Evolutionary conservation across 2,888 invertebrate genomes (phyloP).

Genomic region (Baronia brevicornis): DNA sequence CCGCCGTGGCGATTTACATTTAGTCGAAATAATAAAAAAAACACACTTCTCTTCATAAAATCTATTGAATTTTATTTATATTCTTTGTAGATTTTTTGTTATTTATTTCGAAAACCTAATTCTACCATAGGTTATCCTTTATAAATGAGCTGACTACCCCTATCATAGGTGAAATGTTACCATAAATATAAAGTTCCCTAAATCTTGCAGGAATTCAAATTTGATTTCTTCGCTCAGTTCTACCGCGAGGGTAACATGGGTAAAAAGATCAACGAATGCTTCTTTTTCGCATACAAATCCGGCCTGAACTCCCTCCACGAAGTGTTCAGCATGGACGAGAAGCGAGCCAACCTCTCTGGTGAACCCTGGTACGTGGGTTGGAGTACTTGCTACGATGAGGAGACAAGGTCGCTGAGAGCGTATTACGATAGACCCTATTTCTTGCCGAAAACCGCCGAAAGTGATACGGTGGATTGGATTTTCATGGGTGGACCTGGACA

Average conservation of each 20-base stretch:
- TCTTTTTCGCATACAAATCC: slow-evolving; percentile 96
- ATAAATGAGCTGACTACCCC: too few species aligned
- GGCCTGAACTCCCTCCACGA: slow-evolving; percentile 86
- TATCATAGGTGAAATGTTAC: too few species aligned
- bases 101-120: too few species aligned
- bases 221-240: slow-evolving; percentile 86
- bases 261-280: slow-evolving; percentile 80
- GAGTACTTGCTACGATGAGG: slow-evolving; percentile 94
- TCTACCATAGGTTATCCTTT: too few species aligned
- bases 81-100: too few species aligned
- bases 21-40: too few species aligned
- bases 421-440: slow-evolving; percentile 93
- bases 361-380: slow-evolving; percentile 87
- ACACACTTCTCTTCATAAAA: too few species aligned
- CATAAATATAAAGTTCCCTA: too few species aligned
- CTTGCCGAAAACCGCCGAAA: slow-evolving; percentile 89
- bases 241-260: slow-evolving; percentile 78
- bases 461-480: slow-evolving; percentile 94
- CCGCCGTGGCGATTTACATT: too few species aligned
- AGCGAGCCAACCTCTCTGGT: slow-evolving; percentile 78
- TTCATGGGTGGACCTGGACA: slow-evolving; percentile 97
- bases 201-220: slow-evolving; percentile 82
- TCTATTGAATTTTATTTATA: too few species aligned
- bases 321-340: slow-evolving; percentile 86
- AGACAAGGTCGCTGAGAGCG: slow-evolving; percentile 83